These are phyloP conservation scores for Sitophilus oryzae DNA, from an alignment of 1,140 invertebrate species.

Conservation along the genomic window DNA sequence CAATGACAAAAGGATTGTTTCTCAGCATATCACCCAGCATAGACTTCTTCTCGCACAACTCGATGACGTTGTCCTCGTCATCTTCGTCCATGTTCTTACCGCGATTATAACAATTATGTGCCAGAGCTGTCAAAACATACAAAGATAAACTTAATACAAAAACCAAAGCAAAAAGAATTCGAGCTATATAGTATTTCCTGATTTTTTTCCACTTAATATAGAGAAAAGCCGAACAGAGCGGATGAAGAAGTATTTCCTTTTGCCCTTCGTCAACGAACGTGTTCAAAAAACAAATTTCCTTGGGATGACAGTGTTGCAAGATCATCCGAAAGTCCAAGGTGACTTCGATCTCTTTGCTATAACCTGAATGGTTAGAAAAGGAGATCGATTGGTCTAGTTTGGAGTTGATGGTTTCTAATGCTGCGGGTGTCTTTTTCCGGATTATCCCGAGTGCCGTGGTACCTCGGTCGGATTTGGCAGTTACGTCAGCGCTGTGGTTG, in stretches of 20 bases:
- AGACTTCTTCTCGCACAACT: constrained; percentile 66
- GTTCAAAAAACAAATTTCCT: constrained; percentile 74
- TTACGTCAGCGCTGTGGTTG: constrained; percentile 77
- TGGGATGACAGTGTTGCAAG: constrained; percentile 68
- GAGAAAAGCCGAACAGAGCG: constrained; percentile 74
- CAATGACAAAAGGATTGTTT: constrained; percentile 64
- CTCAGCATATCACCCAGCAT: constrained; percentile 64
- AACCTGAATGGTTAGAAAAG: constrained; percentile 68
- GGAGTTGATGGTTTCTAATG: constrained; percentile 67
- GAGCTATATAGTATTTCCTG: constrained; percentile 75
- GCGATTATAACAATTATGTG: constrained; percentile 72
- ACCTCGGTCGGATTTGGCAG: constrained; percentile 74
- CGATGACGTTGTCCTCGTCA: constrained; percentile 51
- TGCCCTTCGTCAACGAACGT: constrained; percentile 78
- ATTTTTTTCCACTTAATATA: constrained; percentile 86
- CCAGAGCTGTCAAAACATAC: constrained; percentile 69
- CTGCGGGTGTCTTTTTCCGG: constrained; percentile 73
- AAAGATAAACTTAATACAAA: constrained; percentile 72
- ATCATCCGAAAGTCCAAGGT: constrained; percentile 73
- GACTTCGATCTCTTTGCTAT: constrained; percentile 69
- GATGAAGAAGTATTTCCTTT: constrained; percentile 75
- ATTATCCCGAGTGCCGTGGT: constrained; percentile 76
- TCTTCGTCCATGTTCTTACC: constrained; percentile 63
- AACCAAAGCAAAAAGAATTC: constrained; percentile 70
- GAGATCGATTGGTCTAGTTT: constrained; percentile 72